Evolutionary conservation across 2,113 vertebrate genomes (phyloP).

Genomic region (Campylomormyrus tamandua): DNA sequence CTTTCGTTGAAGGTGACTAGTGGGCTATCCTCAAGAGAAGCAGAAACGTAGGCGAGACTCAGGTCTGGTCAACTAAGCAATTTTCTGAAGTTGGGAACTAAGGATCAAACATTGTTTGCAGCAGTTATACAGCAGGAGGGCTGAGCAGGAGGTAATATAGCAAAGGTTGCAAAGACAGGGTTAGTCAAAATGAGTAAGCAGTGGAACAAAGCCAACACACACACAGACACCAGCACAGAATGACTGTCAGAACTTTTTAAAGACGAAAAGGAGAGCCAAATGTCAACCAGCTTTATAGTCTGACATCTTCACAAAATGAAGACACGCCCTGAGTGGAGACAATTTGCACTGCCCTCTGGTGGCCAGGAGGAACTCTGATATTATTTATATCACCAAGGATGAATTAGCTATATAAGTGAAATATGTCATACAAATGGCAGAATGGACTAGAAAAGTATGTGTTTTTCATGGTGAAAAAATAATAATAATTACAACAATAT

Average conservation of each 20-base stretch:
- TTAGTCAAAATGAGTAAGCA: neutral
- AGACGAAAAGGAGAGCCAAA: neutral
- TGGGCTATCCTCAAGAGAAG: neutral
- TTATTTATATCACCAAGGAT: neutral
- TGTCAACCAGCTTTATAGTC: neutral
- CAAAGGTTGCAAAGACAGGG: neutral
- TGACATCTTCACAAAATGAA: neutral
- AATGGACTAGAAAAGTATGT: neutral
- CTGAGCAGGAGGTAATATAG: neutral
- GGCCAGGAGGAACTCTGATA: neutral
- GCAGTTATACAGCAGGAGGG: neutral
- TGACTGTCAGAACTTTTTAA: neutral
- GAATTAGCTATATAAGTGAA: neutral
- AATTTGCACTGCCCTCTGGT: neutral
- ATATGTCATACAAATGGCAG: neutral
- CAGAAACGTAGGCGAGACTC: neutral
- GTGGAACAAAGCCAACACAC: neutral
- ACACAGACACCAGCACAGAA: neutral
- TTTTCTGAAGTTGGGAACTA: neutral
- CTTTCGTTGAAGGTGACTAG: neutral
- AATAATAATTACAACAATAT: neutral
- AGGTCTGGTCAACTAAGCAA: neutral
- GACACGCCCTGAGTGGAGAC: neutral
- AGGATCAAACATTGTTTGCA: neutral
- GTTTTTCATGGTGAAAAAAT: neutral